Percentiles rank a stretch among this genome's conserved stretches.
Evolutionary conservation across 2,113 vertebrate species (phyloP).

Genomic region (Elaphurus davidianus): DNA sequence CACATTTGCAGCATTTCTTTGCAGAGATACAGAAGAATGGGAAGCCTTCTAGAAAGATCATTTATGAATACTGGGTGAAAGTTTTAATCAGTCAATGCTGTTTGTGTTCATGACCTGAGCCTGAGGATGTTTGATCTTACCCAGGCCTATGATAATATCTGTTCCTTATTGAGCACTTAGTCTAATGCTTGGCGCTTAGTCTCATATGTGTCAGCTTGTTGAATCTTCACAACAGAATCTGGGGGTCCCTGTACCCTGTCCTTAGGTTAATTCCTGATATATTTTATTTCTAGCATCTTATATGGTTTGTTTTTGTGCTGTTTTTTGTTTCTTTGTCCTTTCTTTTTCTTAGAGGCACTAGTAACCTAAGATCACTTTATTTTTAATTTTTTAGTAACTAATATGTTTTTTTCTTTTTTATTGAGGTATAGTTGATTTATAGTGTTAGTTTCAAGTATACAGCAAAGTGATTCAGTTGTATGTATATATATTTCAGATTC

Average conservation of each 20-base stretch:
- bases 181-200: background rate
- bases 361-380: background rate
- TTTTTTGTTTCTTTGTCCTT: background rate
- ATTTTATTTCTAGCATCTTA: background rate
- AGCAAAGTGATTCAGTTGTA: background rate
- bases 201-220: background rate
- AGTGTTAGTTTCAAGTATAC: background rate
- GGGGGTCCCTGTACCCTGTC: background rate
- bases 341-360: background rate
- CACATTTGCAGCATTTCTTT: background rate
- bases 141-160: background rate
- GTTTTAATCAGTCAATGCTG: background rate
- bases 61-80: background rate
- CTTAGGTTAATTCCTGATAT: background rate
- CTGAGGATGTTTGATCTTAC: background rate
- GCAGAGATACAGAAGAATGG: background rate
- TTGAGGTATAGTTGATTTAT: background rate
- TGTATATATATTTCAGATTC: background rate
- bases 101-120: background rate
- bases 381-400: background rate
- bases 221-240: background rate
- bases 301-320: background rate
- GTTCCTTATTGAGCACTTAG: background rate
- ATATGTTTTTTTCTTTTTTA: background rate
- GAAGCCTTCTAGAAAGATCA: background rate